Evolutionary conservation across 2,113 vertebrate genomes (phyloP).

Genomic region (Bufo gargarizans): DNA sequence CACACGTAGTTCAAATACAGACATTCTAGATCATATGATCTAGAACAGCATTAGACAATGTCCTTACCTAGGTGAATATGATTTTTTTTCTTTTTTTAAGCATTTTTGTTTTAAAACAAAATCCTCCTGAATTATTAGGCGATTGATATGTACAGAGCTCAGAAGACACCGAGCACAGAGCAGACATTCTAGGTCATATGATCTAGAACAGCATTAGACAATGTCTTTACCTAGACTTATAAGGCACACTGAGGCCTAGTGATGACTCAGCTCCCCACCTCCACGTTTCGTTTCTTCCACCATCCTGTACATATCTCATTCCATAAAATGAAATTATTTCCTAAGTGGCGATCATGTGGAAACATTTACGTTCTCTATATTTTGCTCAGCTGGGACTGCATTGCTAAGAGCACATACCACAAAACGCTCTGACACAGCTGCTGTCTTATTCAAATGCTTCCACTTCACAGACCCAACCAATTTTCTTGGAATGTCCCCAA

Average conservation of each 20-base stretch:
- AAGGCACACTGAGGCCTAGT: not conserved
- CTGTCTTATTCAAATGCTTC: slow-evolving; percentile 11
- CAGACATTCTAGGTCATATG: too few relatives aligned
- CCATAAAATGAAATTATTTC: slow-evolving; percentile 10
- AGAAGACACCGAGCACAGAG: not conserved
- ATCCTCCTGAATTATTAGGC: not conserved
- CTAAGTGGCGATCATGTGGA: not conserved
- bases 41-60: too few relatives aligned
- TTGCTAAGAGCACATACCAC: slow-evolving; percentile 17
- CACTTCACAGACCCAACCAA: not conserved
- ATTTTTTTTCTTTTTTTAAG: too few relatives aligned
- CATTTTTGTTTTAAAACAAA: not conserved
- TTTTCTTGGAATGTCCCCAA: slow-evolving; percentile 14
- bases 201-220: not conserved
- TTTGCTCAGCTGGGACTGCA: slow-evolving; percentile 3
- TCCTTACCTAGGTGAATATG: too few relatives aligned
- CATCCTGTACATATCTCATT: not conserved
- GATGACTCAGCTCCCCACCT: not conserved
- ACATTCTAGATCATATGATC: too few relatives aligned
- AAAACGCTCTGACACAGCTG: slow-evolving; percentile 9
- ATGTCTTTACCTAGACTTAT: not conserved
- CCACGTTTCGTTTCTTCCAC: not conserved
- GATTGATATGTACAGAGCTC: not conserved
- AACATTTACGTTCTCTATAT: slow-evolving; percentile 12
- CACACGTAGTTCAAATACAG: too few relatives aligned